phyloP scores from a whole-genome alignment of 2,113 vertebrate genomes.

The Trematomus loennbergii region DNA sequence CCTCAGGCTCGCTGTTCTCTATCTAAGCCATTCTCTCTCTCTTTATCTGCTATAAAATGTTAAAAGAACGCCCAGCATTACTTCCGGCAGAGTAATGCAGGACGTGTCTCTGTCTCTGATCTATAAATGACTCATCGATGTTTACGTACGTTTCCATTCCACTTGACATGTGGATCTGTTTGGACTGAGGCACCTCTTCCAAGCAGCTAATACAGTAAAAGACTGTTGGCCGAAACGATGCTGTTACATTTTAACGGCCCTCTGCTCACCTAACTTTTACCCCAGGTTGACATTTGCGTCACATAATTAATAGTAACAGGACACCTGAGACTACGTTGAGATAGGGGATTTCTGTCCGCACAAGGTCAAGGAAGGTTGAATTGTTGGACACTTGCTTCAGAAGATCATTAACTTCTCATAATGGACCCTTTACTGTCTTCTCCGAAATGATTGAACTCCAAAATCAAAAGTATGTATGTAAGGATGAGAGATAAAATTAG shows the following conservation, averaged over 20 bases:
- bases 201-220: conserved; percentile 14
- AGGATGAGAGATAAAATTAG: too few relatives aligned
- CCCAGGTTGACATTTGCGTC: background rate
- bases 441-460: background rate
- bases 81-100: conserved; percentile 44
- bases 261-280: background rate
- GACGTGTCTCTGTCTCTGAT: conserved; percentile 41
- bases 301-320: background rate
- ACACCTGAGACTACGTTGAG: background rate
- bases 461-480: background rate
- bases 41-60: conserved; percentile 43
- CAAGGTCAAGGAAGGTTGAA: conserved; percentile 1
- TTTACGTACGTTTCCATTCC: conserved; percentile 29
- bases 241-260: background rate
- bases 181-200: background rate
- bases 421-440: background rate
- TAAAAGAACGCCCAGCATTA: conserved; percentile 49
- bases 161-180: conserved; percentile 2
- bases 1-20: conserved; percentile 19
- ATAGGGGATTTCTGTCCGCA: background rate
- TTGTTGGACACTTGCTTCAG: background rate
- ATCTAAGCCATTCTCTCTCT: conserved; percentile 16
- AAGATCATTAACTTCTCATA: background rate
- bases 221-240: background rate
- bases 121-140: conserved; percentile 39